A percentile compares a stretch with the other conserved stretches of the same genome.
Evolutionary conservation across 2,113 vertebrate species (phyloP).

Genomic region (Neomonachus schauinslandi): DNA sequence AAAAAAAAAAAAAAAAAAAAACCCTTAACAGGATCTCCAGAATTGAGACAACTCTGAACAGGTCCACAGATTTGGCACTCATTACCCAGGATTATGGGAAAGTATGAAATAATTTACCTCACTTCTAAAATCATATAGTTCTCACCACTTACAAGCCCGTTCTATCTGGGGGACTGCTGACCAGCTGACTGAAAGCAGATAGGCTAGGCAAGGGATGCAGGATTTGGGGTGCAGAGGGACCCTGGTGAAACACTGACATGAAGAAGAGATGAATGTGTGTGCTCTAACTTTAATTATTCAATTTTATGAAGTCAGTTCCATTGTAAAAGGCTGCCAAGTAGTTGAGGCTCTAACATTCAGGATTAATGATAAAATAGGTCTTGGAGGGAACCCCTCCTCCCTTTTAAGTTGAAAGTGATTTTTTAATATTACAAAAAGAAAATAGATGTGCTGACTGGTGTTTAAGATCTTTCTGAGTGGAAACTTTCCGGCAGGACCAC

Average conservation of each 20-base stretch:
- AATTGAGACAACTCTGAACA: not conserved
- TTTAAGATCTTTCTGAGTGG: constrained; percentile 23
- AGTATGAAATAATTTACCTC: not conserved
- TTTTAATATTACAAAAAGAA: constrained; percentile 29
- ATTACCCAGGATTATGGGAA: not conserved
- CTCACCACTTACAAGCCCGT: not conserved
- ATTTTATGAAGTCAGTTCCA: not conserved
- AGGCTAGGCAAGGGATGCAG: not conserved
- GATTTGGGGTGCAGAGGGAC: not conserved
- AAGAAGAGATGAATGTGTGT: not conserved
- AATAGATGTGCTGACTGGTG: not conserved
- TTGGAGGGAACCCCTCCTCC: not conserved
- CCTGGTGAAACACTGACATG: not conserved
- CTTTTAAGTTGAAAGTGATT: constrained; percentile 41
- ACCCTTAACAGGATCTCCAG: not conserved
- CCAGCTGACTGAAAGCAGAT: not conserved
- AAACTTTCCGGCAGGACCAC: constrained; percentile 50
- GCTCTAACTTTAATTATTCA: not conserved
- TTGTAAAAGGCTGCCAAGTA: constrained; percentile 36
- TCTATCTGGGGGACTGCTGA: not conserved
- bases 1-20: not conserved
- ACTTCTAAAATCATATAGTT: not conserved
- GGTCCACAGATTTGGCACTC: not conserved
- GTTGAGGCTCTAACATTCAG: not conserved
- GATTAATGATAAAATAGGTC: not conserved